Base-by-base conservation (phyloP, 2,888 invertebrate genomes). In the Atrina japonica region DNA sequence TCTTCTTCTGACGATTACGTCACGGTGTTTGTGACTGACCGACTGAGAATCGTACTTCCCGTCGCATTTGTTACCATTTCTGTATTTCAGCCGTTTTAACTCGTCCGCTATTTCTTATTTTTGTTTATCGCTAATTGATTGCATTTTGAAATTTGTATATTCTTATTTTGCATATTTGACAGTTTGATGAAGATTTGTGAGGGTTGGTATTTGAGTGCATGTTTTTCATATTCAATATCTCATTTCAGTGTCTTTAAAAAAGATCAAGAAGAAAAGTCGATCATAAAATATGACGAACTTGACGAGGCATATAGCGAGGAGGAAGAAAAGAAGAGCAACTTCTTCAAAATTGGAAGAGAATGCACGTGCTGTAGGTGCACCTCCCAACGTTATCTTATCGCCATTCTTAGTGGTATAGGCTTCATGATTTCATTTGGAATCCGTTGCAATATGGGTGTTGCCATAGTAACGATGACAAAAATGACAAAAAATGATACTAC, bases 371-470 rank as follows among this genome's bases (percentile, higher is more conserved):
- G 77, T 61, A 70, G 80, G 58, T 81, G 83, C 70, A 81, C 81
- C 50, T 80, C 86, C 55, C 81, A 84, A 60, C 80, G 89, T 30
- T 89, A 89, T 88, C 87, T 89, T 70, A 81, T 92, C 47, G 92
- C 92, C 3, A 80, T 91, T 49, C 83, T 92, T 30, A 91, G 91
- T 77, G 90, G 91, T 75, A 78, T 92, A 55, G 92, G 92, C 23
- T 92, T 92, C 82, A 84, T 92, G 77, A 91, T 92, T 70, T 91
- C 91, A 3, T 92, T 92, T 88, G 99, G 99, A 21, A 99, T 99
- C 94, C 94, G 99, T 69, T 98, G 98, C 91, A 99, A 99, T 92
- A 96, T 99, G 96, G 97, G 98, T 65, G 97, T 99, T 91, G 98
- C 99, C 55, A 97, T 98, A 91, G 93, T 97, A 69, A 94, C 95